Base-by-base conservation (phyloP, 1,140 invertebrate genomes). In the Dendrolimus kikuchii region DNA sequence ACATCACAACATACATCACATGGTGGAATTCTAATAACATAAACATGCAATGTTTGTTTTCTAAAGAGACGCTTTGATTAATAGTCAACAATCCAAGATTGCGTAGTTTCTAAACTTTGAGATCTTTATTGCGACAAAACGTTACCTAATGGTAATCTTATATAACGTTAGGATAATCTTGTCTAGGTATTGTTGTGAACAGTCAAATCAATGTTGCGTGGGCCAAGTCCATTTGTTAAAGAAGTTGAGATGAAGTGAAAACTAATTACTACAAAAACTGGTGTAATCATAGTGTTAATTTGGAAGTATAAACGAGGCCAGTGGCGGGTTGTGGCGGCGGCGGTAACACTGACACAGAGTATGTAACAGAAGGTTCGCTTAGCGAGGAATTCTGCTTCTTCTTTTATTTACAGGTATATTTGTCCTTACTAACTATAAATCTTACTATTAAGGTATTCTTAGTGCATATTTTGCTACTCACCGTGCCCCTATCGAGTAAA, bases 1-100 rank as follows among this genome's bases (percentile, higher is more conserved):
- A 23, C 23, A 23, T 23, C 23, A 23, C 23, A 23, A 23, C 23
- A 23, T 23, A 23, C 23, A 23, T 23, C 23, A 23, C 68, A 67
- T 71, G 61, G 51, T 57, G 64, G 59, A 59, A 79, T 70, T 72
- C 59, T 71, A 74, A 77, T 80, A 81, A 75, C 71, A 76, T 77
- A 73, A 70, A 66, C 23, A 23, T 65, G 57, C 55, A 67, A 71
- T 77, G 73, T 78, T 81, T 83, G 69, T 71, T 51, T 77, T 73
- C 60, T 60, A 68, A 68, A 60, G 69, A 71, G 69, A 72, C 76
- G 75, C 65, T 76, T 70, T 81, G 78, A 81, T 80, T 75, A 80
- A 80, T 80, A 77, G 80, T 77, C 71, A 81, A 84, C 78, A 84
- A 61, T 58, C 54, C 60, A 59, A 60, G 46, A 61, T 68, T 71